These are phyloP conservation scores for Tympanoctomys barrerae DNA, from an alignment of 2,797 vertebrate genomes.

Conservation along the genomic window DNA sequence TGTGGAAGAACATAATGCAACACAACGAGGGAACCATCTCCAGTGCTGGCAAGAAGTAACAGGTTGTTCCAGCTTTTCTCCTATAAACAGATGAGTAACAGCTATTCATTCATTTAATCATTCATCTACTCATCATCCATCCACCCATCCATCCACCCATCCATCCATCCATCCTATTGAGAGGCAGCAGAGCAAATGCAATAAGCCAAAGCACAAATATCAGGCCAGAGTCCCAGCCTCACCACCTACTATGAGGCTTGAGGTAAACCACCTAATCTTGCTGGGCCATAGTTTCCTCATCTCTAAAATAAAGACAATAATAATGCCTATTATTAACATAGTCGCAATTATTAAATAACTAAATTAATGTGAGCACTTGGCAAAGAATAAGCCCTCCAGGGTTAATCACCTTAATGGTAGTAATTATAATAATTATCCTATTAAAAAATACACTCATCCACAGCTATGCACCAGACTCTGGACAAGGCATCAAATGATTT, in stretches of 20 bases:
- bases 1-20: neutral
- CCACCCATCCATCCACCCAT: neutral
- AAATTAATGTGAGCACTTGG: constrained; percentile 45
- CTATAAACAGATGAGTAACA: neutral
- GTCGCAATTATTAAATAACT: constrained; percentile 64
- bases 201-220: neutral
- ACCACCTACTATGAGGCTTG: neutral
- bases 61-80: neutral
- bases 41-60: constrained; percentile 36
- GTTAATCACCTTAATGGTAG: constrained; percentile 68
- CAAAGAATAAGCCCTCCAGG: constrained; percentile 65
- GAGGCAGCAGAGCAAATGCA: neutral
- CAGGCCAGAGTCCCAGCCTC: neutral
- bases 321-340: constrained; percentile 5
- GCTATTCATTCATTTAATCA: neutral
- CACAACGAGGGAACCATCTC: neutral
- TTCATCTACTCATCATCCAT: neutral
- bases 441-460: constrained; percentile 49
- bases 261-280: neutral
- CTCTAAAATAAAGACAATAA: constrained; percentile 55
- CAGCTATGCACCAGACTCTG: constrained; percentile 51
- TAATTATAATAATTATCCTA: constrained; percentile 67
- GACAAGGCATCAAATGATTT: neutral
- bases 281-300: constrained; percentile 60
- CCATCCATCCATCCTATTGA: neutral